A percentile compares a stretch with the other conserved stretches of the same genome.
Conservation (phyloP, 1,140 invertebrate species). For the Aricia agestis region DNA sequence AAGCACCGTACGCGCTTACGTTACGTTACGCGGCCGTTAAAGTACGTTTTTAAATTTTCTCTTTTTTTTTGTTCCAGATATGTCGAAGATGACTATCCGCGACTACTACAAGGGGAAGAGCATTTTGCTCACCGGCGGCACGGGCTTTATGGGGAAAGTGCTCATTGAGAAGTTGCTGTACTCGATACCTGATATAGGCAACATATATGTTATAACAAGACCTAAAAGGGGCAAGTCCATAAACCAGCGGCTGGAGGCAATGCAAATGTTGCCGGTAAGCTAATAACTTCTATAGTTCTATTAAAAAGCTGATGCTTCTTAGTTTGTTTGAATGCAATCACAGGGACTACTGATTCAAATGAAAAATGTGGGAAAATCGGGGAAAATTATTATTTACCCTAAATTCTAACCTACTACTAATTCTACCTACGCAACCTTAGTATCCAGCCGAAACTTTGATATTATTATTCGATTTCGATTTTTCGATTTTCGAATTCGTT, state of each 20-base stretch:
- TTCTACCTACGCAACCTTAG: too few relatives aligned
- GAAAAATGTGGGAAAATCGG: too few relatives aligned
- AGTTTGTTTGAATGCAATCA: too few relatives aligned
- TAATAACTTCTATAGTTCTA: slow-evolving; percentile 8
- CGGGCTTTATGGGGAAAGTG: slow-evolving; percentile 94
- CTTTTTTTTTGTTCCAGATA: slow-evolving; percentile 16
- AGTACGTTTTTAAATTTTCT: background rate
- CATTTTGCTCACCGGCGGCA: slow-evolving; percentile 84
- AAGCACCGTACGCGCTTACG: too few relatives aligned
- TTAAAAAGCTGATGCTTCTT: too few relatives aligned
- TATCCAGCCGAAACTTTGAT: too few relatives aligned
- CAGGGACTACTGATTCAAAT: too few relatives aligned
- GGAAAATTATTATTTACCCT: too few relatives aligned
- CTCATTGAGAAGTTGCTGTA: slow-evolving; percentile 84
- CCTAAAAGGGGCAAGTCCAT: slow-evolving; percentile 79
- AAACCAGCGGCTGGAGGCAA: slow-evolving; percentile 70
- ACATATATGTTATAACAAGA: slow-evolving; percentile 82
- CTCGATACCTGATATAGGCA: slow-evolving; percentile 80
- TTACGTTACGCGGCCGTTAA: too few relatives aligned
- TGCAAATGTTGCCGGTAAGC: slow-evolving; percentile 76
- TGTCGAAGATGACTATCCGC: slow-evolving; percentile 36
- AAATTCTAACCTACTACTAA: too few relatives aligned
- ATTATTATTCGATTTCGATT: too few relatives aligned
- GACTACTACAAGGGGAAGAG: slow-evolving; percentile 61
- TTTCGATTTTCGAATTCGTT: too few relatives aligned